phyloP scores from a whole-genome alignment of 2,797 vertebrate genomes.

The Lemur catta region DNA sequence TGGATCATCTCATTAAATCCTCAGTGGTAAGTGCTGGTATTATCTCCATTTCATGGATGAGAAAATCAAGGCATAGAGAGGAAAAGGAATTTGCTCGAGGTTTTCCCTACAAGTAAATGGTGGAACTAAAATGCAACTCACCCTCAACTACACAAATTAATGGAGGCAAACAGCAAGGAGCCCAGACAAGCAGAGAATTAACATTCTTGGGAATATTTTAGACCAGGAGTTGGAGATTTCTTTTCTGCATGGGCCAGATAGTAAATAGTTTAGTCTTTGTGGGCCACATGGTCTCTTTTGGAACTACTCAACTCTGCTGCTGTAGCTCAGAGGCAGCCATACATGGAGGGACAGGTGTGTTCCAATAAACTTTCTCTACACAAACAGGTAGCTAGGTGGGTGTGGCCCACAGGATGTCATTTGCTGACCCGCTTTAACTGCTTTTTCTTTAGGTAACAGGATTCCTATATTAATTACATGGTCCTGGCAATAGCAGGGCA shows the following conservation, averaged over 20 bases:
- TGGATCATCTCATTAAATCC: rapidly evolving
- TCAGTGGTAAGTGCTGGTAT: background rate
- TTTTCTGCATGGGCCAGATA: background rate
- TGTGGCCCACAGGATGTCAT: background rate
- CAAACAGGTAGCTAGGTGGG: background rate
- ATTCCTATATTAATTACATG: background rate
- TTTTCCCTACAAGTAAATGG: background rate
- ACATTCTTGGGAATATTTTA: background rate
- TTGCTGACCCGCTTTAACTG: background rate
- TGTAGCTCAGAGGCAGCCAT: background rate
- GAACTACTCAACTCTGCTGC: background rate
- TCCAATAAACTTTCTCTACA: slow-evolving; percentile 30
- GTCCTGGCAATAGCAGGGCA: background rate
- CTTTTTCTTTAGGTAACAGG: background rate
- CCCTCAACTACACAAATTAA: background rate
- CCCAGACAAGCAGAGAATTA: background rate
- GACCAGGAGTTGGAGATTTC: background rate
- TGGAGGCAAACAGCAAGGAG: background rate
- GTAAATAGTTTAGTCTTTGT: background rate
- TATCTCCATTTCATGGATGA: background rate
- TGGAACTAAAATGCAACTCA: background rate
- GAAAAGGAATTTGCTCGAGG: background rate
- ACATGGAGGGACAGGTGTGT: background rate
- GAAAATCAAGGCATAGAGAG: background rate
- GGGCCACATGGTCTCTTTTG: background rate